phyloP scores from a whole-genome alignment of 2,888 invertebrate genomes.

The Microchrysa polita region DNA sequence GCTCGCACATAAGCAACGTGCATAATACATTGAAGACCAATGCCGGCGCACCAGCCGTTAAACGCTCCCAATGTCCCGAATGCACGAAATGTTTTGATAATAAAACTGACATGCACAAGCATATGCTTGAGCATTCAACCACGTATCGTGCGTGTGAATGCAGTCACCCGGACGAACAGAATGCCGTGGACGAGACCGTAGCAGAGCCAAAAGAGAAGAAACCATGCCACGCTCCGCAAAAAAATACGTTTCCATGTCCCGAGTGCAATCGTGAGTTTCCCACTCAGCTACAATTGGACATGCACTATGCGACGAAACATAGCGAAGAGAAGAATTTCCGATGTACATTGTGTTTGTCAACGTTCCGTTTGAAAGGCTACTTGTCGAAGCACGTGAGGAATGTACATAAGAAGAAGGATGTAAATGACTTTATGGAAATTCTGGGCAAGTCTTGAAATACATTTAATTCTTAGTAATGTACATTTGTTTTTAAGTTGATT shows the following conservation, averaged over 20 bases:
- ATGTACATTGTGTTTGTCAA: conserved; percentile 35
- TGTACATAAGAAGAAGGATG: conserved; percentile 42
- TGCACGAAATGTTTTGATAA: conserved; percentile 25
- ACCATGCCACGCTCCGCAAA: background rate
- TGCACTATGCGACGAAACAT: conserved; percentile 30
- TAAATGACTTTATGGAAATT: conserved; percentile 37
- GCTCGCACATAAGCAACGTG: conserved; percentile 35
- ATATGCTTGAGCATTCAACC: conserved; percentile 36
- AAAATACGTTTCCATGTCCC: conserved; percentile 15
- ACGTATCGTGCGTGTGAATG: conserved; percentile 31
- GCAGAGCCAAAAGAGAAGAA: conserved; percentile 3
- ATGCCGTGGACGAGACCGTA: background rate
- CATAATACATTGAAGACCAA: conserved; percentile 6
- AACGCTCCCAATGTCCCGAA: conserved; percentile 40
- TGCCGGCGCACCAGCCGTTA: background rate
- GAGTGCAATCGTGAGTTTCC: conserved; percentile 27
- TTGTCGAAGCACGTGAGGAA: conserved; percentile 38
- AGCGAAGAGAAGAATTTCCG: conserved; percentile 41
- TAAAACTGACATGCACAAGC: conserved; percentile 34
- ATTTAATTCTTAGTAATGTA: conserved; percentile 27
- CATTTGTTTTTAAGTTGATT: conserved; percentile 37
- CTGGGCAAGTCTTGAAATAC: conserved; percentile 40
- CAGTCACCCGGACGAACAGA: conserved; percentile 16
- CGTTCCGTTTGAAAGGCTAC: conserved; percentile 40
- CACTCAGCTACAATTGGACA: conserved; percentile 15